Base-by-base conservation (phyloP, 2,113 vertebrate genomes). In the Beaufortia kweichowensis region DNA sequence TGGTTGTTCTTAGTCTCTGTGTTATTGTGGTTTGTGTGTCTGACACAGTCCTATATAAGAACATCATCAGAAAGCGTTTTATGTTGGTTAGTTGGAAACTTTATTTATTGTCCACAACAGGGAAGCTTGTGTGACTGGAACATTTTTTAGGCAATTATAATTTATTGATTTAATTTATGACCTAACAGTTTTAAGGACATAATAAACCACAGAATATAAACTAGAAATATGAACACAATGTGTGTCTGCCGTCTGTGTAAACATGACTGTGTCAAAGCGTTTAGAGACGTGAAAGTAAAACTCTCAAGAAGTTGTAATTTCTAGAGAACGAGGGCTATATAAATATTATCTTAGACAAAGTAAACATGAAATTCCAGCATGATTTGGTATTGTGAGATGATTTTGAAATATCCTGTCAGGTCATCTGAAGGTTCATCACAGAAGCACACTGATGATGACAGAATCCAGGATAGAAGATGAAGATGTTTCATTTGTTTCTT, bases 271-370 rank as follows among this genome's bases (percentile, higher is more conserved):
- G 48, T 53, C 48, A 53, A 53, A 53, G n/a, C 7, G 5, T 55
- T 67, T 43, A 29, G 15, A 35, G 66, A 9, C 1, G 1, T 33
- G 33, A 35, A 53, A 53, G 28, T 10, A 53, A 21, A 48, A 33
- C 6, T 68, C 26, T 68, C 26, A 67, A 19, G 14, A 48, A 21
- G 7, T 6, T 53, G 17, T 53, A 53, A 53, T 53, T 53, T 53
- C 19, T 21, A 14, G 46, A 33, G 6, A 53, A 29, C 35, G 48
- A 55, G 9, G 6, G 48, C n/a, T 61, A 53, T 29, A 59, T 77
- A 77, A 77, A 77, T 33, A 69, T 69, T 69, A 69, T 19, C 26
- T 29, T 17, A 56, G 64, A 12, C 64, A 77, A 43, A 67, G 53
- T 39, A 67, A 65, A 48, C 26, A 64, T 24, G 24, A 65, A 75